Evolutionary conservation across 2,113 vertebrate genomes (phyloP).

Genomic region (Thermophis baileyi): DNA sequence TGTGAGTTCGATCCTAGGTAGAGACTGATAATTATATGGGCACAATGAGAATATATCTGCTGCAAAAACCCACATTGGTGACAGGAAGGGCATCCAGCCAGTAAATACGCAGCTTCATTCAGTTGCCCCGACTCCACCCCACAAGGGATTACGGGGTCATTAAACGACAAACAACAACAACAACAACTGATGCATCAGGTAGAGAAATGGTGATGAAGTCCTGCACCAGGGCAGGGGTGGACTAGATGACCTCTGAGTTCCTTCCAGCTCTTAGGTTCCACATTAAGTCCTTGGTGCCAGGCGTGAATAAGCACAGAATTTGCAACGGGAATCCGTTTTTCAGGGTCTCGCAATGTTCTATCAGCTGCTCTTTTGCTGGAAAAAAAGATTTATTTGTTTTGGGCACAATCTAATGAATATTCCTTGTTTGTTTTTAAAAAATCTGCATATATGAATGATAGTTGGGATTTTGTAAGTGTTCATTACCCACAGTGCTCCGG

Average conservation of each 20-base stretch:
- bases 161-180: too few species aligned
- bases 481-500: not conserved
- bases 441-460: not conserved
- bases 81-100: too few species aligned
- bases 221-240: not conserved
- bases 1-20: too few species aligned
- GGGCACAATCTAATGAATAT: not conserved
- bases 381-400: not conserved
- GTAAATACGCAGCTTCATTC: too few species aligned
- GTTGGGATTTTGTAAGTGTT: not conserved
- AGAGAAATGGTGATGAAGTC: accelerated
- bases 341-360: accelerated
- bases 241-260: not conserved
- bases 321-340: not conserved
- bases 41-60: too few species aligned
- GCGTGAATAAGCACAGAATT: not conserved
- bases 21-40: too few species aligned
- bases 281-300: not conserved
- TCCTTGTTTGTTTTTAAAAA: not conserved
- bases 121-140: too few species aligned
- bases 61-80: too few species aligned
- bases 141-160: too few species aligned
- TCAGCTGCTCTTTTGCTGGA: not conserved
- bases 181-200: not conserved
- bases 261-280: not conserved